Evolutionary conservation across 2,888 invertebrate species (phyloP).

Genomic region (Pandemis corylana): DNA sequence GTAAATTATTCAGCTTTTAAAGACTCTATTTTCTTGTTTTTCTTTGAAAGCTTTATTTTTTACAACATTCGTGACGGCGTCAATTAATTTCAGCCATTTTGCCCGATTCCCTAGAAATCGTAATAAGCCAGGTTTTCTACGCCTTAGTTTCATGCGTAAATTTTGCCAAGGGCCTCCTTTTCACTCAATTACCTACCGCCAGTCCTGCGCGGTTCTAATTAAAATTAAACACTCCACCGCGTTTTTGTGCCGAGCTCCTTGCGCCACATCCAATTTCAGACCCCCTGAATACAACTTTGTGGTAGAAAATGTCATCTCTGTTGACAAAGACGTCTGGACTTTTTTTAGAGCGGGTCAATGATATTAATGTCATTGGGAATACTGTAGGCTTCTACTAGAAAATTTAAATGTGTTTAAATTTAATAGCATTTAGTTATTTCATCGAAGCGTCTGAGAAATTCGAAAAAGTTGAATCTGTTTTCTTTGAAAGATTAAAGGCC

Average conservation of each 20-base stretch:
- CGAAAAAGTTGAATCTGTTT: background rate
- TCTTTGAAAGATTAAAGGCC: background rate
- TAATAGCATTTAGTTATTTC: constrained; percentile 11
- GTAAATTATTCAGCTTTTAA: background rate
- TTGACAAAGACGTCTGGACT: constrained; percentile 28
- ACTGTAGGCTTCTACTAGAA: background rate
- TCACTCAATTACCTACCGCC: constrained; percentile 43
- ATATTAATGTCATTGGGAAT: constrained; percentile 30
- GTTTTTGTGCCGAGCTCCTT: constrained; percentile 43
- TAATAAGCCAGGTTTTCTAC: constrained; percentile 7
- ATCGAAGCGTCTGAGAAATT: background rate
- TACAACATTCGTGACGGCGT: background rate
- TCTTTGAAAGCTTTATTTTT: background rate
- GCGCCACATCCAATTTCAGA: constrained; percentile 9
- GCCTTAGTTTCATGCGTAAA: constrained; percentile 40
- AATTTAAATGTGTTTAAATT: constrained; percentile 5
- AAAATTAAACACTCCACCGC: constrained; percentile 50
- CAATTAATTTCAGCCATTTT: constrained; percentile 11
- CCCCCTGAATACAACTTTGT: background rate
- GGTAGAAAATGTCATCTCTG: background rate
- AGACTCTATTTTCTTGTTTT: background rate
- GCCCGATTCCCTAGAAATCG: constrained; percentile 16
- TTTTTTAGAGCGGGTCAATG: constrained; percentile 18
- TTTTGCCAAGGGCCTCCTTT: constrained; percentile 41
- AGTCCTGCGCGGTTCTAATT: constrained; percentile 45